These are phyloP conservation scores for Burhinus bistriatus DNA, from an alignment of 2,113 vertebrate species.

Conservation along the genomic window DNA sequence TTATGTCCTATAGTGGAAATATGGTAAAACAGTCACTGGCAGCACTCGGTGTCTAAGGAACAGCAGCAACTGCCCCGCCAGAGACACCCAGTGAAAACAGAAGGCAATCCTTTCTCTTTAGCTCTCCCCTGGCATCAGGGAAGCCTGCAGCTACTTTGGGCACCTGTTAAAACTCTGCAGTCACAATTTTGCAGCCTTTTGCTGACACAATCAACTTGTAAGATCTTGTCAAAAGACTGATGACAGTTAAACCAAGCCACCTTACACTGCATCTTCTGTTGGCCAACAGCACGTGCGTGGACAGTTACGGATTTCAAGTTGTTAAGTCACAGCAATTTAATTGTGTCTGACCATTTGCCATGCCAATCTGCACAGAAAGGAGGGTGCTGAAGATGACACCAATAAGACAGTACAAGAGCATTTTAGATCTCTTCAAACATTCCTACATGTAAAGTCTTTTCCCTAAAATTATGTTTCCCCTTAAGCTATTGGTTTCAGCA, in stretches of 20 bases:
- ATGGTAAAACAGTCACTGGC: not conserved
- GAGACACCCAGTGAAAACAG: slow-evolving; percentile 1
- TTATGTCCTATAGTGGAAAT: not conserved
- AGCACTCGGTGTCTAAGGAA: not conserved
- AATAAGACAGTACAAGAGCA: not conserved
- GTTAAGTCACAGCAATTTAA: not conserved
- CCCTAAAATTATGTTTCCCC: slow-evolving; percentile 2
- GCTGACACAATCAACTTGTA: not conserved
- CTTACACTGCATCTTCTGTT: not conserved
- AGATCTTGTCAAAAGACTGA: not conserved
- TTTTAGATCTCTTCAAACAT: slow-evolving; percentile 34
- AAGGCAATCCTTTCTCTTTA: not conserved
- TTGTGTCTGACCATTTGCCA: not conserved
- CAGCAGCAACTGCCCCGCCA: not conserved
- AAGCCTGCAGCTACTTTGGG: not conserved
- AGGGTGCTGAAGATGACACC: not conserved
- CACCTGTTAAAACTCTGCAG: not conserved
- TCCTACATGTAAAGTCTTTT: not conserved
- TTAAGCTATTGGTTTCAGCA: slow-evolving; percentile 22
- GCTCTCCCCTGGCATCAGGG: not conserved
- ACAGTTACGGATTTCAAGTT: not conserved
- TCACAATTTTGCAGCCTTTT: not conserved
- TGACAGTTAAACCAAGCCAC: not conserved
- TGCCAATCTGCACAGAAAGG: not conserved
- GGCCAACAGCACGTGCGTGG: not conserved